These are phyloP conservation scores for Plutella xylostella DNA, from an alignment of 2,888 invertebrate genomes.

Conservation along the genomic window DNA sequence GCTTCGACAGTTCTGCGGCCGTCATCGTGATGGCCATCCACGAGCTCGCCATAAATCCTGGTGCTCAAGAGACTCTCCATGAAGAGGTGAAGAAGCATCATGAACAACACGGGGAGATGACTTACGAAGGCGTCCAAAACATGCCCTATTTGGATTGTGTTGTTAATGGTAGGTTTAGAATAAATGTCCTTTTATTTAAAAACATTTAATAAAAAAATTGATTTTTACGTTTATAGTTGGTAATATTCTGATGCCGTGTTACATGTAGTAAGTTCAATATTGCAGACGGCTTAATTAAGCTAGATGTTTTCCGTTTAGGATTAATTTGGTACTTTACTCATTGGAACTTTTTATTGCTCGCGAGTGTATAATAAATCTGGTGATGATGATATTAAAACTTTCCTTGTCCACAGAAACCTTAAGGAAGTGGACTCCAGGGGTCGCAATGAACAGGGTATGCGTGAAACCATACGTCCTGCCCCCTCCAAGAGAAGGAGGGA, in stretches of 20 bases:
- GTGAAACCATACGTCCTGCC: constrained; percentile 52
- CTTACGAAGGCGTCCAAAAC: constrained; percentile 20
- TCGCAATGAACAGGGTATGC: constrained; percentile 58
- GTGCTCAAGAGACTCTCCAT: constrained; percentile 30
- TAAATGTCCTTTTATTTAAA: too few species aligned
- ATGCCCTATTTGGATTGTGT: constrained; percentile 48
- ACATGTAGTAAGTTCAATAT: too few species aligned
- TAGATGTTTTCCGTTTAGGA: too few species aligned
- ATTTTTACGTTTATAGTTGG: too few species aligned
- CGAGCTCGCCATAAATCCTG: constrained; percentile 47
- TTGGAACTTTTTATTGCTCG: too few species aligned
- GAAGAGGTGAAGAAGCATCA: not conserved
- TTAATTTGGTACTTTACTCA: too few species aligned
- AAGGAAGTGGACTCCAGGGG: constrained; percentile 58
- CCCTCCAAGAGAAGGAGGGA: constrained; percentile 24
- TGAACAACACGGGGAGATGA: constrained; percentile 13
- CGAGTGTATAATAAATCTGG: too few species aligned
- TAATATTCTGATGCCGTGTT: too few species aligned
- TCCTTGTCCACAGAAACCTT: constrained; percentile 63
- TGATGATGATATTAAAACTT: too few species aligned
- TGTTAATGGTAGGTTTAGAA: constrained; percentile 43
- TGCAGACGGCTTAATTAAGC: too few species aligned
- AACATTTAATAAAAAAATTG: too few species aligned
- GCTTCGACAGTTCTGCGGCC: constrained; percentile 44
- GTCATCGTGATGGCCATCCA: constrained; percentile 30